Base-by-base conservation (phyloP, 2,888 invertebrate genomes). In the Corbicula japonica region DNA sequence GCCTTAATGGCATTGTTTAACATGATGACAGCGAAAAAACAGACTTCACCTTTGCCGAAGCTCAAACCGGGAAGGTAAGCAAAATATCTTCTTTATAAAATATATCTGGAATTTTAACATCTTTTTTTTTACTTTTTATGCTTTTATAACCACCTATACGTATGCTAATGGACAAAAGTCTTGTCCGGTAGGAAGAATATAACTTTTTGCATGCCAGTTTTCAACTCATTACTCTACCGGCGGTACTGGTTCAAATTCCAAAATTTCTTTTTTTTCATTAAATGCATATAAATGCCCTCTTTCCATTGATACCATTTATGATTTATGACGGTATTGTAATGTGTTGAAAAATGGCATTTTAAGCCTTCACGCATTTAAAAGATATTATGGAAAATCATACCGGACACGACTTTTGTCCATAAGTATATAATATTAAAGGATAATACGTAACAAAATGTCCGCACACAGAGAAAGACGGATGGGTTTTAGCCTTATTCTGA, bases 1-100 rank as follows among this genome's bases (percentile, higher is more conserved):
- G 77, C 70, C 2, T 65, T 86, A 21, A 15, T 85, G 32, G 46
- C 48, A 15, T 30, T 83, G 21, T 84, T 72, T 46, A 82, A 83
- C 58, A 84, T 82, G 28, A 63, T 86, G 8, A 44, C 71, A 8
- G 60, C 76, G 3, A 80, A 72, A 23, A 76, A 79, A 30, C 68
- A 73, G 12, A 50, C 60, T 0, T 50, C 75, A 2, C 56, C 83
- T 1, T 48, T 74, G 18, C 73, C 69, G 34, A 73, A 65, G 26
- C 61, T 44, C 21, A 21, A 6, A 28, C 58, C 38, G 63, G 63
- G 48, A 54, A 1, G 10, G n/a, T 28, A 23, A 32, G 8, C n/a
- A 21, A 10, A 28, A 26, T 26, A 3, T 26, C 23, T 2, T 23
- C 23, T 26, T 10, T 12, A 18, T 18, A 46, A 10, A n/a, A 10